phyloP scores from a whole-genome alignment of 2,797 vertebrate species.

The Columba guinea region DNA sequence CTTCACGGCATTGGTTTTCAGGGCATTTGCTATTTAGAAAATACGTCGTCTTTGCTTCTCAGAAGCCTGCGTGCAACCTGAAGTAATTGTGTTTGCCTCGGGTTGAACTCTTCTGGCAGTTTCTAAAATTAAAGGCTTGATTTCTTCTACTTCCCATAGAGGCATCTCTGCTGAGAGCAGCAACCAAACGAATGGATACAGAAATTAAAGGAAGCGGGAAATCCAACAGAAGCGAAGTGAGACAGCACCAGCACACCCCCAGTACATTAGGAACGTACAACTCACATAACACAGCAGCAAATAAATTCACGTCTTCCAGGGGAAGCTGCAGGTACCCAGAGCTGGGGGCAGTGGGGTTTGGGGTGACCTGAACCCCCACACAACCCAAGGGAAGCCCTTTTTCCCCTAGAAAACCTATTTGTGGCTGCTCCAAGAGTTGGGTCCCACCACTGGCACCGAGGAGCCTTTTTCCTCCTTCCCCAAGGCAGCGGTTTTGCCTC shows the following conservation, averaged over 20 bases:
- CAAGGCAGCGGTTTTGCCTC: background rate
- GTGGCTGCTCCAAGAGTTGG: background rate
- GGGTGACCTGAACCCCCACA: background rate
- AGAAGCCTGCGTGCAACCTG: background rate
- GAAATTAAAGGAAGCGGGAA: background rate
- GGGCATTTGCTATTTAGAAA: background rate
- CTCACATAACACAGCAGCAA: fast-evolving
- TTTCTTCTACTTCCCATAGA: background rate
- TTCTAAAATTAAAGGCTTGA: constrained; percentile 29
- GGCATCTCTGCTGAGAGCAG: background rate
- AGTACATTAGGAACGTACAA: fast-evolving
- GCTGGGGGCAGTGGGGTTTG: background rate
- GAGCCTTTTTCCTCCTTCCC: background rate
- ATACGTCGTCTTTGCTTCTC: background rate
- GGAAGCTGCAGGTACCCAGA: background rate
- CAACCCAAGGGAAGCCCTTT: background rate
- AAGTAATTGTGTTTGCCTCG: constrained; percentile 10
- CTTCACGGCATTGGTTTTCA: fast-evolving
- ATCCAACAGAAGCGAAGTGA: background rate
- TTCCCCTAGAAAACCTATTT: fast-evolving
- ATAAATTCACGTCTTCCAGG: fast-evolving
- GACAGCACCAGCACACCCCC: background rate
- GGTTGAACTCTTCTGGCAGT: constrained; percentile 19
- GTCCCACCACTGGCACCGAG: background rate
- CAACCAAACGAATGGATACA: background rate